Evolutionary conservation across 2,113 vertebrate species (phyloP).

Genomic region (Psettodes erumei): DNA sequence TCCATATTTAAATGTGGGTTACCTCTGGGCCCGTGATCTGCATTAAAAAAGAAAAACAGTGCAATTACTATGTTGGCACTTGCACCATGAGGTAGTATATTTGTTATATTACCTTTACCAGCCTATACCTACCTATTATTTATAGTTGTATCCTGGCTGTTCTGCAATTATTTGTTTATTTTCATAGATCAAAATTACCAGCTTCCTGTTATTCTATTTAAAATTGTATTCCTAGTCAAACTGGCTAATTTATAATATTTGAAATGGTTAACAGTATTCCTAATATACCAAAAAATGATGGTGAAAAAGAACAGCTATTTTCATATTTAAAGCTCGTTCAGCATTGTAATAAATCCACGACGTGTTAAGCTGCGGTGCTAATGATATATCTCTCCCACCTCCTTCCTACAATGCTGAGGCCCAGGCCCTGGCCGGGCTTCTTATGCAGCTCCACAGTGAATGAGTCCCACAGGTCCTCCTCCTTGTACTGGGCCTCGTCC

Average conservation of each 20-base stretch:
- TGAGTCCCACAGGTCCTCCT: slow-evolving; percentile 94
- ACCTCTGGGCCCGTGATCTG: slow-evolving; percentile 76
- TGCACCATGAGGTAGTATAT: neutral
- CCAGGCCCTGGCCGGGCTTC: slow-evolving; percentile 91
- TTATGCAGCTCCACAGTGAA: slow-evolving; percentile 92
- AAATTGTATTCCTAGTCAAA: neutral
- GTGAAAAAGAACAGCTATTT: neutral
- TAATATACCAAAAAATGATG: neutral
- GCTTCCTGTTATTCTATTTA: neutral
- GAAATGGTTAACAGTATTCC: neutral
- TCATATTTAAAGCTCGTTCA: neutral
- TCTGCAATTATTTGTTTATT: neutral
- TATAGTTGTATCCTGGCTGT: neutral
- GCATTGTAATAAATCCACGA: neutral
- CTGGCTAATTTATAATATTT: neutral
- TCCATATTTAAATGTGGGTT: slow-evolving; percentile 26
- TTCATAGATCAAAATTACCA: neutral
- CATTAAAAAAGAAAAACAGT: slow-evolving; percentile 38
- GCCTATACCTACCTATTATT: neutral
- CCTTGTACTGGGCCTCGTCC: slow-evolving; percentile 95
- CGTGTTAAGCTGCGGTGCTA: neutral
- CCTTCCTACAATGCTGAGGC: slow-evolving; percentile 96
- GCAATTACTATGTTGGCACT: slow-evolving; percentile 9
- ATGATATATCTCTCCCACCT: slow-evolving; percentile 79
- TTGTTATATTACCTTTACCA: neutral